phyloP scores from a whole-genome alignment of 2,888 invertebrate species.

The Diaphora mendica region DNA sequence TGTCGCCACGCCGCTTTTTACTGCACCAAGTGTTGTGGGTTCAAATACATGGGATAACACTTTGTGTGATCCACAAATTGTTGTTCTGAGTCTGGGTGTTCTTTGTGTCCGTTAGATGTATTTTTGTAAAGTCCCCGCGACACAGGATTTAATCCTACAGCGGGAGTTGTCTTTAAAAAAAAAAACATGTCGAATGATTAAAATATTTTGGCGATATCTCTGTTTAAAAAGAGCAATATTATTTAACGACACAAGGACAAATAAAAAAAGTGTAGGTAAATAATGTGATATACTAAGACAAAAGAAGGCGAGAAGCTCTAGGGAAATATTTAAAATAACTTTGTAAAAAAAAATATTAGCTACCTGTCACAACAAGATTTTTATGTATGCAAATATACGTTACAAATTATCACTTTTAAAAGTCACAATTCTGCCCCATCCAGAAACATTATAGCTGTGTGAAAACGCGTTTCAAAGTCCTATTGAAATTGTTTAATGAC shows the following conservation, averaged over 20 bases:
- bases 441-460: conserved; percentile 40
- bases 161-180: too few relatives aligned
- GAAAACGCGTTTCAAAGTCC: conserved; percentile 51
- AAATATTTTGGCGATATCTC: not conserved
- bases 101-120: too few relatives aligned
- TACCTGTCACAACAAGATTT: not conserved
- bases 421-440: conserved; percentile 19
- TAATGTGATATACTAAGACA: not conserved
- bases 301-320: too few relatives aligned
- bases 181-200: not conserved
- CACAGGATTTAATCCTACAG: too few relatives aligned
- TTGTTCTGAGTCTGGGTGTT: too few relatives aligned
- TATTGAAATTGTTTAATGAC: conserved; percentile 66
- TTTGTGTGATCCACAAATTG: too few relatives aligned
- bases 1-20: too few relatives aligned
- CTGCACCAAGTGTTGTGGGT: too few relatives aligned
- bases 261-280: too few relatives aligned
- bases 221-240: not conserved
- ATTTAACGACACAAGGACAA: too few relatives aligned
- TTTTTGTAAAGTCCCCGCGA: too few relatives aligned
- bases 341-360: not conserved
- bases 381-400: not conserved
- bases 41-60: too few relatives aligned
- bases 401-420: not conserved
- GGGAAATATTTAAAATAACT: not conserved